Conservation (phyloP, 2,797 vertebrate genomes). For the Leucoraja ocellata region DNA sequence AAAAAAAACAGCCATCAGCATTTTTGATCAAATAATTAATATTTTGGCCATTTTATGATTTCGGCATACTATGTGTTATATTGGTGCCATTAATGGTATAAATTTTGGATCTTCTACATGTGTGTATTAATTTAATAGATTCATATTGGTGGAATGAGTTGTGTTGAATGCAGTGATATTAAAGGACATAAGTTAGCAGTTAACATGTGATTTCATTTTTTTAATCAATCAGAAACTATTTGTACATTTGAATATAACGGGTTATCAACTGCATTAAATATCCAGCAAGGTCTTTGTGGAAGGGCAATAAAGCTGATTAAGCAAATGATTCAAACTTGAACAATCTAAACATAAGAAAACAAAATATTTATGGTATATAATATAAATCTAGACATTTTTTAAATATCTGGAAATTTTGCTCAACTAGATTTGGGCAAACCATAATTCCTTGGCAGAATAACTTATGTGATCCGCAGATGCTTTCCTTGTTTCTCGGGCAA, state of each 20-base stretch:
- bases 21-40: background rate
- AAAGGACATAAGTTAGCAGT: background rate
- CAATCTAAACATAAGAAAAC: background rate
- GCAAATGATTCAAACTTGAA: background rate
- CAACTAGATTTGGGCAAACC: background rate
- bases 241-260: background rate
- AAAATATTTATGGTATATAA: too few species aligned
- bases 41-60: background rate
- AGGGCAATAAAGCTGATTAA: background rate
- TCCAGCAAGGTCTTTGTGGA: background rate
- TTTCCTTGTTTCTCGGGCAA: background rate
- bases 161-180: background rate
- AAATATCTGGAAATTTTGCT: background rate
- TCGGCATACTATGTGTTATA: background rate
- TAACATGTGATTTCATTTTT: background rate
- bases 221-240: background rate
- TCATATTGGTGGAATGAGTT: background rate
- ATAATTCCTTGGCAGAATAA: background rate
- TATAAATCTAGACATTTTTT: background rate
- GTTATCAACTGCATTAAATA: background rate
- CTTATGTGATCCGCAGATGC: background rate
- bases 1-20: too few species aligned
- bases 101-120: background rate
- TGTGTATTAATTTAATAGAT: background rate
- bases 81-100: background rate